Evolutionary conservation across 23 tunicate genomes (phyloP), one percentile per base, ranked within the genome.

Genomic region (Trididemnum miniatum): DNA sequence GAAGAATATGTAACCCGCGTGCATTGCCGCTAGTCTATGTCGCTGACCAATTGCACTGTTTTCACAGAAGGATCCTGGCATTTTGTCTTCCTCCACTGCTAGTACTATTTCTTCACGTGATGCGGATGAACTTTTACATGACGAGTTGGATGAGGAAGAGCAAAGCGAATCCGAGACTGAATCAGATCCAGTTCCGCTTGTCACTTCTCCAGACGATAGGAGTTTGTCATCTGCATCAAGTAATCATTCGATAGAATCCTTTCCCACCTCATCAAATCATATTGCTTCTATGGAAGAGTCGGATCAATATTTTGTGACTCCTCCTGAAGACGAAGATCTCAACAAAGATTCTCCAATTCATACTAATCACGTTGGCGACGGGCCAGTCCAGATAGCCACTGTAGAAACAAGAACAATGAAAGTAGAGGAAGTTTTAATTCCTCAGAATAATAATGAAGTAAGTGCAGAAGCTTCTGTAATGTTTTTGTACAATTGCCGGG

Each of bases 391-490:
- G 24, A 86, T 91, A 49, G 82, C 91, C 32, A 92, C 97, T 25
- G 97, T 92, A 50, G 97, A 92, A 71, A 92, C 97, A 31, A 92
- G 89, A 65, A 88, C 97, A 2, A 86, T 87, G 2, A 50, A 89
- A 2, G 91, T 92, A n/a, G 86, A 92, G 62, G 97, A 92, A 35
- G 97, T 80, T 2, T 71, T 92, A 36, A 87, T 92, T 30, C 97
- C 97, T 35, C 85, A 83, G 36, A 84, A 83, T 20, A 86, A 92
- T 1, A 83, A 92, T 60, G 92, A 92, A 86, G 97, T 91, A 5
- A 5, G n/a, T n/a, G n/a, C n/a, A n/a, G n/a, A n/a, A n/a, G n/a
- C n/a, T n/a, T n/a, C n/a, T n/a, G n/a, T n/a, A n/a, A n/a, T n/a
- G n/a, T n/a, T n/a, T n/a, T n/a, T n/a, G n/a, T n/a, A n/a, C n/a